A percentile compares a stretch with the other conserved stretches of the same genome.
These are phyloP conservation scores for Teleopsis dalmanni DNA, from an alignment of 1,140 invertebrate genomes.

Conservation along the genomic window DNA sequence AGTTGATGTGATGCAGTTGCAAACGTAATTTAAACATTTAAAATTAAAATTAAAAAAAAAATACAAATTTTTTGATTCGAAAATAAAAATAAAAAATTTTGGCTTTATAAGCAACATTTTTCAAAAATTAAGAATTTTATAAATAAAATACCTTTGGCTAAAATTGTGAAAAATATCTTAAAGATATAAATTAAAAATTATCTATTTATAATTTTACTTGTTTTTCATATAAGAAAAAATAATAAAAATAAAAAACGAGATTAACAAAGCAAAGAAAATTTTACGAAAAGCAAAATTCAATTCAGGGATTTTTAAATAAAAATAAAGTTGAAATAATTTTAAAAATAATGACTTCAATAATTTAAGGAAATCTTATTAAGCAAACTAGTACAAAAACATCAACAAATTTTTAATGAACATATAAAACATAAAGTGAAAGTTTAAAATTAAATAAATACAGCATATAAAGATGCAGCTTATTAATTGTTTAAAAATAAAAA, in stretches of 20 bases:
- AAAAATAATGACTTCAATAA: slow-evolving; percentile 11
- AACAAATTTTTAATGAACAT: slow-evolving; percentile 1
- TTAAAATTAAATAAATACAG: too few species aligned
- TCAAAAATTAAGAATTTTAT: too few species aligned
- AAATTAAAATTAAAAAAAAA: too few species aligned
- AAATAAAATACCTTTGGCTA: slow-evolving; percentile 2
- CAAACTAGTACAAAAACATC: neutral
- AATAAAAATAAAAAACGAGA: slow-evolving; percentile 19
- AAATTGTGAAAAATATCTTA: slow-evolving; percentile 7
- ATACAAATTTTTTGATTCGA: too few species aligned
- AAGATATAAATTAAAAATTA: slow-evolving; percentile 1
- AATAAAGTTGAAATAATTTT: slow-evolving; percentile 10
- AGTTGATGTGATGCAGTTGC: neutral
- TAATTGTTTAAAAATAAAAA: too few species aligned
- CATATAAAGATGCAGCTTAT: too few species aligned
- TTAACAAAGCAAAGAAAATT: slow-evolving; percentile 13
- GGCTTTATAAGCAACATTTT: slow-evolving; percentile 1
- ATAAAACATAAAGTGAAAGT: neutral
- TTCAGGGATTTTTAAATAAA: slow-evolving; percentile 38
- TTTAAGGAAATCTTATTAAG: slow-evolving; percentile 14
- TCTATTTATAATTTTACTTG: neutral
- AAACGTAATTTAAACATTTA: neutral
- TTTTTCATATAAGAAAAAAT: slow-evolving; percentile 7
- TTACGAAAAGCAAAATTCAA: slow-evolving; percentile 35
- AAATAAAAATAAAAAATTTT: neutral